phyloP scores from a whole-genome alignment of 2,888 invertebrate genomes.

The Heliconius ethilla region DNA sequence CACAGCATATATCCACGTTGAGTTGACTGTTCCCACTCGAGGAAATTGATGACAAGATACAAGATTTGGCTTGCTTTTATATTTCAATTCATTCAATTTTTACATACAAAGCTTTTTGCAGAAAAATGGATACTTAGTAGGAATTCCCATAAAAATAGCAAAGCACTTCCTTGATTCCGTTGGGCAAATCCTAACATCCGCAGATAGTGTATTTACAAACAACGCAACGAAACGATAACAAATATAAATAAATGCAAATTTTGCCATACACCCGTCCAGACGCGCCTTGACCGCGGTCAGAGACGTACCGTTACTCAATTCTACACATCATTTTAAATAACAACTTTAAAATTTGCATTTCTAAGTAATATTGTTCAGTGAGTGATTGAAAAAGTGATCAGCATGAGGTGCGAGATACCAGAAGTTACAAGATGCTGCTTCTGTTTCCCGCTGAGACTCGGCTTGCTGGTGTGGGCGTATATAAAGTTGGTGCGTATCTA shows the following conservation, averaged over 20 bases:
- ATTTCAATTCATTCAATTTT: not conserved
- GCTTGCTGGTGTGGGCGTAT: conserved; percentile 49
- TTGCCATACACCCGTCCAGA: not conserved
- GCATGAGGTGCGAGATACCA: conserved; percentile 46
- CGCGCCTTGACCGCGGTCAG: conserved; percentile 20
- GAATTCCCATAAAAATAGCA: not conserved
- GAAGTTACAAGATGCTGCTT: conserved; percentile 44
- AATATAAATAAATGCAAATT: conserved; percentile 4
- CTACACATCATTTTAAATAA: not conserved
- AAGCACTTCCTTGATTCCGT: not conserved
- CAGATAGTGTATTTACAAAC: conserved; percentile 14
- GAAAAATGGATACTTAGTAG: not conserved
- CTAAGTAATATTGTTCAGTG: not conserved
- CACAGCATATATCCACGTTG: no score
- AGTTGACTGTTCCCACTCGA: no score
- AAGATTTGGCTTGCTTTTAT: no score
- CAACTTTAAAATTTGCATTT: not conserved
- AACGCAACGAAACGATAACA: conserved; percentile 2
- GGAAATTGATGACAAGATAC: no score
- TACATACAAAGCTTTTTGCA: not conserved
- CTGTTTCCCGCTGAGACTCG: conserved; percentile 46
- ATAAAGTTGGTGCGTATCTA: conserved; percentile 48
- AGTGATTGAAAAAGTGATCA: not conserved
- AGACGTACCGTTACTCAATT: not conserved
- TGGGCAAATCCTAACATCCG: not conserved